phyloP scores from a whole-genome alignment of 2,113 vertebrate species.

The Pygathrix nemaeus region DNA sequence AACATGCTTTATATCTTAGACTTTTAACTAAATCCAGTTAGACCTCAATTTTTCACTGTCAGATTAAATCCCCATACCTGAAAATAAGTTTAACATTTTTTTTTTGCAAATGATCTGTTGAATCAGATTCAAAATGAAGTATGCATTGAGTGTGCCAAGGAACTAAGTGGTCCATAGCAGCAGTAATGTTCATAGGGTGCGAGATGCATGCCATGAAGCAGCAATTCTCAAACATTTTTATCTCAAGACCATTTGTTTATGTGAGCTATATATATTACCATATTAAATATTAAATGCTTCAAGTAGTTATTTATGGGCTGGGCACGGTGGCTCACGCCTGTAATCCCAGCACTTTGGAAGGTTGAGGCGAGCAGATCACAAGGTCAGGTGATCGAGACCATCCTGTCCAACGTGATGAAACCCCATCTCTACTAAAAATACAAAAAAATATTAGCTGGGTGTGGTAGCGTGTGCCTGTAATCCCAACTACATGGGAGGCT shows the following conservation, averaged over 20 bases:
- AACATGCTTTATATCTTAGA: conserved; percentile 11
- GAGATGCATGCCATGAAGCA: background rate
- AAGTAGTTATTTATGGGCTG: background rate
- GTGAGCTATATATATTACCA: background rate
- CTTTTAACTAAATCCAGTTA: conserved; percentile 24
- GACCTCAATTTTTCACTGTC: background rate
- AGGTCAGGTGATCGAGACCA: too few relatives aligned
- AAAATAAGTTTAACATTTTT: background rate
- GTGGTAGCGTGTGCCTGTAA: too few relatives aligned
- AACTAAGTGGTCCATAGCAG: background rate
- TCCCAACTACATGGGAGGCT: too few relatives aligned
- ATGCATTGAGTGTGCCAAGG: background rate
- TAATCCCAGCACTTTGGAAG: too few relatives aligned
- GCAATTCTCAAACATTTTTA: background rate
- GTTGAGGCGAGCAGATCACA: too few relatives aligned
- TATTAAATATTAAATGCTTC: background rate
- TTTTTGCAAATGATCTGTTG: background rate
- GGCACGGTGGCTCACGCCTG: too few relatives aligned
- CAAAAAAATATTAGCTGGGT: too few relatives aligned
- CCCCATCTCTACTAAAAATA: too few relatives aligned
- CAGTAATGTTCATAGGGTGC: background rate
- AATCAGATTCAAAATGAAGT: background rate
- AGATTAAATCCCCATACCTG: background rate
- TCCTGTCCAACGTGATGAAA: too few relatives aligned
- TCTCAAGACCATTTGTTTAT: background rate